Conservation (phyloP, 2,888 invertebrate species). For the Eristalis tenax region DNA sequence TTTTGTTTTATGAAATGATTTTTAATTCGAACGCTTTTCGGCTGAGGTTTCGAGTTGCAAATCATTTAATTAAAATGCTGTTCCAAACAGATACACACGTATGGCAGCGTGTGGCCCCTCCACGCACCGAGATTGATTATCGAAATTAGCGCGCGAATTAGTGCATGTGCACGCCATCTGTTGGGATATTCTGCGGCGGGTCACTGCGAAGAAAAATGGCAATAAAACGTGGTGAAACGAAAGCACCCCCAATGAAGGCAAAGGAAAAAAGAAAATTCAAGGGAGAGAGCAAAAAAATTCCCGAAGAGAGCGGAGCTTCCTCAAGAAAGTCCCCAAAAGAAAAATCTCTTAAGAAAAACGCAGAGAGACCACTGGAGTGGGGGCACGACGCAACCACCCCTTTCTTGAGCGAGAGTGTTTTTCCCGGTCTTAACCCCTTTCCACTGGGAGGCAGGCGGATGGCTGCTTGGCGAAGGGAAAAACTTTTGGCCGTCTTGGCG, state of each 20-base stretch:
- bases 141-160: slow-evolving; percentile 33
- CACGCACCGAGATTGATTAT: slow-evolving; percentile 39
- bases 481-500: slow-evolving; percentile 53
- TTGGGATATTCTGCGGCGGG: slow-evolving; percentile 43
- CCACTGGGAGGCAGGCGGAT: not conserved
- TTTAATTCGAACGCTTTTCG: slow-evolving; percentile 76
- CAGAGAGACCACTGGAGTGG: slow-evolving; percentile 35
- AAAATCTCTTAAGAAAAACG: slow-evolving; percentile 74
- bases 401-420: slow-evolving; percentile 13
- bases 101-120: slow-evolving; percentile 12
- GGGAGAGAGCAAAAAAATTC: slow-evolving; percentile 29
- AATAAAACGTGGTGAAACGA: not conserved
- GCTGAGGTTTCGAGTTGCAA: slow-evolving; percentile 76
- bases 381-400: slow-evolving; percentile 56
- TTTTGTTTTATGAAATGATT: slow-evolving; percentile 73
- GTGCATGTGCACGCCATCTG: slow-evolving; percentile 71
- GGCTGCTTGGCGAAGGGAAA: slow-evolving; percentile 4
- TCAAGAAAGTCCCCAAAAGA: slow-evolving; percentile 72
- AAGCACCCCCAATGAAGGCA: not conserved
- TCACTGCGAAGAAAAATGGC: slow-evolving; percentile 9
- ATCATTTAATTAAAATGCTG: slow-evolving; percentile 79
- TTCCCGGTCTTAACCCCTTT: slow-evolving; percentile 22
- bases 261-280: slow-evolving; percentile 26
- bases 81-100: slow-evolving; percentile 74
- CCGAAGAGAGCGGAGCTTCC: slow-evolving; percentile 72